phyloP scores from a whole-genome alignment of 1,140 invertebrate genomes.

The Drosophila tristis region DNA sequence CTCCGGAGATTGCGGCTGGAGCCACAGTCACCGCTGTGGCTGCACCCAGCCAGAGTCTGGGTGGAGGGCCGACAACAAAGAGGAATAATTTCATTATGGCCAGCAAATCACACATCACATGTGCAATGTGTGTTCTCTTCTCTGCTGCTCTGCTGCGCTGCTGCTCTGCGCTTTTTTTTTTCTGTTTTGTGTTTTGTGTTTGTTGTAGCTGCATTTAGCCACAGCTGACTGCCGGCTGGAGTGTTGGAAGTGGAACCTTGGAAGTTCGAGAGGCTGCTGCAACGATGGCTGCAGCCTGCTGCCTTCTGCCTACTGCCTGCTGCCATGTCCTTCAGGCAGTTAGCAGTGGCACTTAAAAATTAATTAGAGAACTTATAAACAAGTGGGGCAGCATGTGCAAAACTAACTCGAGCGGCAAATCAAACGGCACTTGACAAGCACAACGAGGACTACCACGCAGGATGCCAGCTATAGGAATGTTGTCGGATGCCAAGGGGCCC shows the following conservation, averaged over 20 bases:
- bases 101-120: constrained; percentile 67
- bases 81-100: constrained; percentile 76
- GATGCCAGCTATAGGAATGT: neutral
- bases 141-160: neutral
- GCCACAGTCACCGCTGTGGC: too few species aligned
- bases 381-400: constrained; percentile 76
- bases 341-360: constrained; percentile 80
- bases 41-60: neutral
- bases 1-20: too few species aligned
- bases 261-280: constrained; percentile 46
- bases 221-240: constrained; percentile 58
- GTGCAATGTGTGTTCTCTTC: constrained; percentile 47
- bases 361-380: constrained; percentile 83
- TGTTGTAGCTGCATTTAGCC: constrained; percentile 53
- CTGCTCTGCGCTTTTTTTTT: neutral
- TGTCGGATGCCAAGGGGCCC: constrained; percentile 19
- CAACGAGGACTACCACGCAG: constrained; percentile 28
- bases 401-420: constrained; percentile 80
- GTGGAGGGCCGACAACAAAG: constrained; percentile 42
- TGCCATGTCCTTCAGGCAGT: constrained; percentile 71
- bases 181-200: constrained; percentile 36
- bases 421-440: constrained; percentile 70
- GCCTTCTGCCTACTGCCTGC: constrained; percentile 14
- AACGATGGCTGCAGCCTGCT: constrained; percentile 5
- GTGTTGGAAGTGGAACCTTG: constrained; percentile 44